Evolutionary conservation across 2,888 invertebrate species (phyloP).

Genomic region (Sturmia bella): DNA sequence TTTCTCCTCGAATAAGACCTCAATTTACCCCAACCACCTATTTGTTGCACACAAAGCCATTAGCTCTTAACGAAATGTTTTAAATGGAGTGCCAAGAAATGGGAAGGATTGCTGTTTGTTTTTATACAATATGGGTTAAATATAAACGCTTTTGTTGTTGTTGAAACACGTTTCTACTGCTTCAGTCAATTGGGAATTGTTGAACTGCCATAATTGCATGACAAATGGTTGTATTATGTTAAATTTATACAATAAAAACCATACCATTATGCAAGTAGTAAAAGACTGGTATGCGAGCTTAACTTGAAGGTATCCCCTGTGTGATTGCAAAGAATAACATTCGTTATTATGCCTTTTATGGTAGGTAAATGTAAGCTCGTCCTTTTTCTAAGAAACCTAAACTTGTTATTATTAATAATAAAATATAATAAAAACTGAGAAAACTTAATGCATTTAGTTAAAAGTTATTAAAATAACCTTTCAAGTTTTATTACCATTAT

Average conservation of each 20-base stretch:
- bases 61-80: conserved; percentile 28
- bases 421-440: no score
- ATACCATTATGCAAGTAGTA: conserved; percentile 4
- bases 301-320: not conserved
- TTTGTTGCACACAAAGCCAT: not conserved
- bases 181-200: conserved; percentile 55
- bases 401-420: no score
- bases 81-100: conserved; percentile 21
- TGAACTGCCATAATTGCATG: conserved; percentile 69
- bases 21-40: no score
- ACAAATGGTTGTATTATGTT: conserved; percentile 68
- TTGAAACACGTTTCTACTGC: conserved; percentile 3
- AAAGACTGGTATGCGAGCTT: conserved; percentile 4
- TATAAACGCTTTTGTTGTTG: conserved; percentile 17
- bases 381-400: not conserved
- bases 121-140: conserved; percentile 15
- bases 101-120: conserved; percentile 4
- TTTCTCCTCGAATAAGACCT: not conserved
- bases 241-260: conserved; percentile 60
- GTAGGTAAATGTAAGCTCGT: not conserved
- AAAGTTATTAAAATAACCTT: no score
- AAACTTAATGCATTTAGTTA: no score
- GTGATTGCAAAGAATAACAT: not conserved
- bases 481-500: no score
- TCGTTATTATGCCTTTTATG: not conserved